phyloP scores from a whole-genome alignment of 2,888 invertebrate genomes.

The Orthosia gracilis region DNA sequence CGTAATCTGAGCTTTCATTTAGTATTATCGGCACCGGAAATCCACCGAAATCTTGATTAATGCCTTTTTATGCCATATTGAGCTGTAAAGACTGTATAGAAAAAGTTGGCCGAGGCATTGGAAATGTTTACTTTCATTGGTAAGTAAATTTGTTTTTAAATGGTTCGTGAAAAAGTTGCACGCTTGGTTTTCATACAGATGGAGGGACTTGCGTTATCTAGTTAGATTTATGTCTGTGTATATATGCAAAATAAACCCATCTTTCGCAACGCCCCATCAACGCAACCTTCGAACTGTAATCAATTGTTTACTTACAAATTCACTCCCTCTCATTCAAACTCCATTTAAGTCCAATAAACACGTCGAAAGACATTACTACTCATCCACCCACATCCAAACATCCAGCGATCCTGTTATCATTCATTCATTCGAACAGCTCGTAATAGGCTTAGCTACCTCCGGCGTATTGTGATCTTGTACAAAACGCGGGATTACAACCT shows the following conservation, averaged over 20 bases:
- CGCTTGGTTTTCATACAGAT: too few relatives aligned
- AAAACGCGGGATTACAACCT: slow-evolving; percentile 47
- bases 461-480: slow-evolving; percentile 30
- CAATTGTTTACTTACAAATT: slow-evolving; percentile 37
- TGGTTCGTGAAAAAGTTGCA: too few relatives aligned
- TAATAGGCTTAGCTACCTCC: slow-evolving; percentile 63
- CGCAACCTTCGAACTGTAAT: neutral
- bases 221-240: too few relatives aligned
- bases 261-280: neutral
- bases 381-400: slow-evolving; percentile 41
- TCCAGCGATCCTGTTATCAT: slow-evolving; percentile 26
- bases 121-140: too few relatives aligned
- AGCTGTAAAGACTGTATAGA: too few relatives aligned
- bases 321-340: slow-evolving; percentile 28
- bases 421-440: slow-evolving; percentile 22
- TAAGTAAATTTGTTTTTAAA: too few relatives aligned
- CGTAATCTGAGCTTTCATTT: too few relatives aligned
- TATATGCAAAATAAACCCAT: slow-evolving; percentile 5
- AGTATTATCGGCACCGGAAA: too few relatives aligned
- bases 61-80: too few relatives aligned
- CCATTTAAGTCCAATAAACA: slow-evolving; percentile 40
- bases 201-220: too few relatives aligned
- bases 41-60: too few relatives aligned
- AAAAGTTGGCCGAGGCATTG: too few relatives aligned
- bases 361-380: slow-evolving; percentile 29